Conservation (phyloP, 2,888 invertebrate species). For the Erebia palarica region DNA sequence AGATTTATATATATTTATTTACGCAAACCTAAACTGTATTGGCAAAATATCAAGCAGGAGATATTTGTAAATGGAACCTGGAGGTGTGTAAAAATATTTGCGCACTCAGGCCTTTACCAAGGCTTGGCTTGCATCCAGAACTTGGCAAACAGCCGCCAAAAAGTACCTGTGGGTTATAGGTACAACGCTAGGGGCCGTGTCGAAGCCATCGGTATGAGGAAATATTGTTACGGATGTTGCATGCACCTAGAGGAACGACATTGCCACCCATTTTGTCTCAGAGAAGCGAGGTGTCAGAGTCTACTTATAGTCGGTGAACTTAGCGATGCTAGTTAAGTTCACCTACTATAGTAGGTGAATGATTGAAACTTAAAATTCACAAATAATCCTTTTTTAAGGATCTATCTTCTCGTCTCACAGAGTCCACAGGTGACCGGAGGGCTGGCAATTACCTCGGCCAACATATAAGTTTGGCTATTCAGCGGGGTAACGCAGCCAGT, state of each 20-base stretch:
- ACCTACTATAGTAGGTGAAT: too few species aligned
- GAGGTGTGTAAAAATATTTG: constrained; percentile 26
- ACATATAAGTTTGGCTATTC: too few species aligned
- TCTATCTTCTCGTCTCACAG: too few species aligned
- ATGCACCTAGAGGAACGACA: background rate
- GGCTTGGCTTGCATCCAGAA: constrained; percentile 22
- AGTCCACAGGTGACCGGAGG: too few species aligned
- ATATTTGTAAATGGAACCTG: constrained; percentile 19
- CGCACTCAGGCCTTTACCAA: constrained; percentile 10
- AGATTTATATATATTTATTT: too few species aligned
- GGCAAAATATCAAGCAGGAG: constrained; percentile 22
- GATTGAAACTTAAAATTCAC: too few species aligned
- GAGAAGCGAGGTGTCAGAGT: too few species aligned
- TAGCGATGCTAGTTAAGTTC: too few species aligned
- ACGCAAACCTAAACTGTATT: constrained; percentile 4
- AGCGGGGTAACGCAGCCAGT: too few species aligned
- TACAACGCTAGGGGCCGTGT: constrained; percentile 1
- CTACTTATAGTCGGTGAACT: too few species aligned
- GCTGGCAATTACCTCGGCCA: too few species aligned
- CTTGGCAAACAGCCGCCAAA: constrained; percentile 14
- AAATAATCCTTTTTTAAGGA: too few species aligned
- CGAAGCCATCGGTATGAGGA: constrained; percentile 1
- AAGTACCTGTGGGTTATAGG: constrained; percentile 13
- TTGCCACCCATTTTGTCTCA: background rate
- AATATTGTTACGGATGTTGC: constrained; percentile 3